These are phyloP conservation scores for Microcebus jonahi DNA, from an alignment of 2,113 vertebrate genomes.

Conservation along the genomic window DNA sequence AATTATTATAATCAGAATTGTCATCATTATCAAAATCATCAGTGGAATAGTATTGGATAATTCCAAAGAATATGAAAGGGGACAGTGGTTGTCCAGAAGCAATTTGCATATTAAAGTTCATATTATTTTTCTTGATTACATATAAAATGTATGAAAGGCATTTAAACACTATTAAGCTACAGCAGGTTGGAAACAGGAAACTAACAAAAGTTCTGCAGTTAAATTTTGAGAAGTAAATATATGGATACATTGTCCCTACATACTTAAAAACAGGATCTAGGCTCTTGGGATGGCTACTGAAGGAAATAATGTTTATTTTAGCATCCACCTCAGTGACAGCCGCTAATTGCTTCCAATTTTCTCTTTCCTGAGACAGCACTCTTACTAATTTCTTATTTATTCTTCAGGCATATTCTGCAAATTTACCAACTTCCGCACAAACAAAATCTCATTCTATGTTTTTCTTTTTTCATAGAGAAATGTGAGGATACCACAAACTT, in stretches of 20 bases:
- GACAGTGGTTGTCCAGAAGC: not conserved
- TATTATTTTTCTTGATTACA: not conserved
- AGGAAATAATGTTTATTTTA: not conserved
- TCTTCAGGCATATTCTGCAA: not conserved
- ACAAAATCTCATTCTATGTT: not conserved
- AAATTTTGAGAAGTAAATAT: not conserved
- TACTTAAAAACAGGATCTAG: not conserved
- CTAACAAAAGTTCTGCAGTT: not conserved
- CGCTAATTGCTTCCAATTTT: not conserved
- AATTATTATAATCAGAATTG: constrained; percentile 50
- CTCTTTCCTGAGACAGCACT: not conserved
- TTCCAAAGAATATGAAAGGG: constrained; percentile 41
- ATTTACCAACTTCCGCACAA: not conserved
- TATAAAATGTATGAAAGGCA: not conserved
- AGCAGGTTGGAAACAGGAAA: not conserved
- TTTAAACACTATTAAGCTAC: not conserved
- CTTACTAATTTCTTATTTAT: not conserved
- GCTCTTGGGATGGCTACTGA: not conserved
- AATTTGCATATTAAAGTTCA: constrained; percentile 4
- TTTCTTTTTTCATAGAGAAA: not conserved
- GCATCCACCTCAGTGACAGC: not conserved
- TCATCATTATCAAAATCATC: constrained; percentile 57
- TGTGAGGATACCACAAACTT: not conserved
- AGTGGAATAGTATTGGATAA: not conserved
- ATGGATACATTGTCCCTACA: not conserved